Percentiles rank a stretch among this genome's conserved stretches.
Conservation (phyloP, 2,113 vertebrate species). For the Centrocercus urophasianus region DNA sequence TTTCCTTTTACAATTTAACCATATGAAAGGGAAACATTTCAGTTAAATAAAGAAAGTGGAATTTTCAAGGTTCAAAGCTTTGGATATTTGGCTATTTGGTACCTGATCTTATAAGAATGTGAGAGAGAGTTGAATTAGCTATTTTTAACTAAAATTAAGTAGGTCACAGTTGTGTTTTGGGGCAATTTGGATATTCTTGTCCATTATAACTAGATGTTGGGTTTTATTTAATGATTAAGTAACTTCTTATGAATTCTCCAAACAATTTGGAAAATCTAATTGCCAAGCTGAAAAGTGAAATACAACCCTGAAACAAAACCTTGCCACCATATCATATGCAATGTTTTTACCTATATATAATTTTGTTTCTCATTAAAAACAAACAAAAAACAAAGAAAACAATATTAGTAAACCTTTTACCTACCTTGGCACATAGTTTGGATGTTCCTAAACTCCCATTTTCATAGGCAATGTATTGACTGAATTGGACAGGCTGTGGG, state of each 20-base stretch:
- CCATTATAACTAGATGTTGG: background rate
- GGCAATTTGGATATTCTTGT: background rate
- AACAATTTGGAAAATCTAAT: accelerated
- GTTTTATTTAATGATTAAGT: background rate
- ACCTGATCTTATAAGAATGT: background rate
- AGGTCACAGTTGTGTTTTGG: background rate
- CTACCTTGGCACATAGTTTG: background rate
- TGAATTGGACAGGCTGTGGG: background rate
- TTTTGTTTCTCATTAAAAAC: background rate
- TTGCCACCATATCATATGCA: background rate
- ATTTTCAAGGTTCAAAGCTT: background rate
- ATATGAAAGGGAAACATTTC: background rate
- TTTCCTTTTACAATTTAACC: background rate
- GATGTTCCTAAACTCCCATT: background rate
- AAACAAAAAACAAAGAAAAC: background rate
- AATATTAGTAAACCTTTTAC: background rate
- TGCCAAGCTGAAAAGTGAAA: background rate
- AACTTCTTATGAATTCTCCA: background rate
- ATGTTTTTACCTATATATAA: background rate
- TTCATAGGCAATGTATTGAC: background rate
- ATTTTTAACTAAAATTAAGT: background rate
- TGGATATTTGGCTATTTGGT: background rate
- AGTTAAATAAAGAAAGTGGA: background rate
- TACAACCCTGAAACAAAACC: background rate
- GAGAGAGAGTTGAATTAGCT: background rate